A percentile compares a stretch with the other conserved stretches of the same genome.
These are phyloP conservation scores for Cyclura pinguis DNA, from an alignment of 2,797 vertebrate genomes.

Conservation along the genomic window DNA sequence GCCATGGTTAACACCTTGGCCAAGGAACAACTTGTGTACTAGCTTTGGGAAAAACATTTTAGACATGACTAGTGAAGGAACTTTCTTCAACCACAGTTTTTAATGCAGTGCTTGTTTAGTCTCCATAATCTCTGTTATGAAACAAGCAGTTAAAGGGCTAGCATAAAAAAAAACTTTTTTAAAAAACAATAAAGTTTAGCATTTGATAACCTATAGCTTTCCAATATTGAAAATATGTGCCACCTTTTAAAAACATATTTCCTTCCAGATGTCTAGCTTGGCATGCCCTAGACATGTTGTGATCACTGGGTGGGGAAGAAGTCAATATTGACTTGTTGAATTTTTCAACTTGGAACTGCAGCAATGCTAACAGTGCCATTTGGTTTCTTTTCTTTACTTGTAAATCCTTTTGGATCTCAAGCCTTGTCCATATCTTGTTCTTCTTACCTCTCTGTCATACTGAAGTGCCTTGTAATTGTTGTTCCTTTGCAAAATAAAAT, in stretches of 20 bases:
- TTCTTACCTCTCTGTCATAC: background rate
- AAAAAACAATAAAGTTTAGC: background rate
- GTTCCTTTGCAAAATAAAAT: conserved; percentile 5
- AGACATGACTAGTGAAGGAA: background rate
- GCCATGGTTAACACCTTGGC: background rate
- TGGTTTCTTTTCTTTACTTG: conserved; percentile 37
- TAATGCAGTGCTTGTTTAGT: background rate
- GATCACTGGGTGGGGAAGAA: background rate
- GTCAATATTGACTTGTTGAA: background rate
- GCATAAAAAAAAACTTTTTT: background rate
- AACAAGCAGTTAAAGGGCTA: background rate
- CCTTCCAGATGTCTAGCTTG: background rate
- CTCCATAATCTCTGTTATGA: background rate
- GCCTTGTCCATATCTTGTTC: background rate
- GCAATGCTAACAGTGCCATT: conserved; percentile 28
- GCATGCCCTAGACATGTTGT: background rate
- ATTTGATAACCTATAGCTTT: background rate
- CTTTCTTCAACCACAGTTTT: background rate
- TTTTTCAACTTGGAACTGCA: background rate
- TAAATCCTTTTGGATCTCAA: conserved; percentile 29
- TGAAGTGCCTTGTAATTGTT: conserved; percentile 2
- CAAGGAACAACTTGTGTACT: background rate
- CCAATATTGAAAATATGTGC: background rate
- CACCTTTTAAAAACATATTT: background rate
- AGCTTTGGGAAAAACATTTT: background rate